phyloP scores from a whole-genome alignment of 1,140 invertebrate genomes.

The Drosophila pandora region DNA sequence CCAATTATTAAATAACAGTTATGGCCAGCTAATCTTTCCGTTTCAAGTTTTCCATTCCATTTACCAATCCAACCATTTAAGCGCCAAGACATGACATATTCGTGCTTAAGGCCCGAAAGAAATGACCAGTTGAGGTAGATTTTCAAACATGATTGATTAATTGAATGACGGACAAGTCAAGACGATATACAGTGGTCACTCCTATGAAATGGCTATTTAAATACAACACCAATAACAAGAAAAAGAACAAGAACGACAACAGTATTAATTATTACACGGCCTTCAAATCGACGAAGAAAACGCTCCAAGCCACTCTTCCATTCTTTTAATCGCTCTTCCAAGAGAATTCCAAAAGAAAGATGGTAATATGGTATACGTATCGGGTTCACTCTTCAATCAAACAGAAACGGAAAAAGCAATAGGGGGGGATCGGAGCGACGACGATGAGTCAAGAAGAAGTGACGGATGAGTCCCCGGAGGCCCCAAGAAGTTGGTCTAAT shows the following conservation, averaged over 20 bases:
- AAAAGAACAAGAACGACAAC: conserved; percentile 37
- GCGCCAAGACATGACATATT: conserved; percentile 25
- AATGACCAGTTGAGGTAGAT: conserved; percentile 47
- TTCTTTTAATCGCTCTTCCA: conserved; percentile 10
- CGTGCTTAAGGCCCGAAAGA: conserved; percentile 29
- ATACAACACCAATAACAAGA: conserved; percentile 40
- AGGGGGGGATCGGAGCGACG: not conserved
- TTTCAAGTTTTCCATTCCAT: conserved; percentile 6
- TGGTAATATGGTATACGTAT: conserved; percentile 3
- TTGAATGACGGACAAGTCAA: conserved; percentile 25
- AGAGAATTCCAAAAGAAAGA: not conserved
- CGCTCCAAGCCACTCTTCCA: conserved; percentile 9
- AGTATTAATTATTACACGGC: conserved; percentile 65
- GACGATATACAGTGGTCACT: conserved; percentile 43
- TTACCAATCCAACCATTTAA: conserved; percentile 24
- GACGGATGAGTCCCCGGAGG: conserved; percentile 22
- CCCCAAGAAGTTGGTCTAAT: conserved; percentile 31
- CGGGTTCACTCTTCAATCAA: conserved; percentile 8
- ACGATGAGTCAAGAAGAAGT: conserved; percentile 28
- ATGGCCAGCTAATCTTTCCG: not conserved
- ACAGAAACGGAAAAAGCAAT: not conserved
- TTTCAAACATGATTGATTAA: conserved; percentile 76
- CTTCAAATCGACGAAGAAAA: conserved; percentile 4
- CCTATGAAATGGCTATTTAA: conserved; percentile 68
- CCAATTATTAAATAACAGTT: conserved; percentile 3